Evolutionary conservation across 2,113 vertebrate genomes (phyloP).

Genomic region (Epinephelus fuscoguttatus): DNA sequence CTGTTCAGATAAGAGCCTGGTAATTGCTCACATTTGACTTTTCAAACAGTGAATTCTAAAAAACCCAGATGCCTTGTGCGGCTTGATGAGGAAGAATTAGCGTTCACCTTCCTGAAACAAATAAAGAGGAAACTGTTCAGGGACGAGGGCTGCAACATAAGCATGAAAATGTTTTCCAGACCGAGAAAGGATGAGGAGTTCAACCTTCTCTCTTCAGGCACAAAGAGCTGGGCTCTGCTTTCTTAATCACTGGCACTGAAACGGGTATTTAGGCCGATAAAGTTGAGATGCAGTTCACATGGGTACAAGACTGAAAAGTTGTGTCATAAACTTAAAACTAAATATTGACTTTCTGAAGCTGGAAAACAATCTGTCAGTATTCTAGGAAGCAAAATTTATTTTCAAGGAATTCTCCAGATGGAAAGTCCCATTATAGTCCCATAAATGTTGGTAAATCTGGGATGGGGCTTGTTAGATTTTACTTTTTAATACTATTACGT

Average conservation of each 20-base stretch:
- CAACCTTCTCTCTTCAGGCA: neutral
- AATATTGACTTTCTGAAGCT: neutral
- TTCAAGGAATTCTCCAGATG: neutral
- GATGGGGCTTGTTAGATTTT: neutral
- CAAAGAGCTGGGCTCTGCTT: neutral
- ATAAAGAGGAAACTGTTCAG: slow-evolving; percentile 33
- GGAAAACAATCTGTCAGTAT: neutral
- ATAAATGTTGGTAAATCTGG: neutral
- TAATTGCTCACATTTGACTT: slow-evolving; percentile 78
- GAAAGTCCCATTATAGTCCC: neutral
- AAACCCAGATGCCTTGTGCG: neutral
- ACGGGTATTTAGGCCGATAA: neutral
- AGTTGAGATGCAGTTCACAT: neutral
- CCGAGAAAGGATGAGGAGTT: slow-evolving; percentile 17
- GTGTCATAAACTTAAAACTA: neutral
- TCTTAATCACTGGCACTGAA: slow-evolving; percentile 29
- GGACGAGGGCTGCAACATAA: neutral
- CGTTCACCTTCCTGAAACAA: slow-evolving; percentile 35
- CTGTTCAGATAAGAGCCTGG: slow-evolving; percentile 65
- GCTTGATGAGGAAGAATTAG: slow-evolving; percentile 43
- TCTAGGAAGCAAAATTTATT: neutral
- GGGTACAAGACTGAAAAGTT: too few relatives aligned
- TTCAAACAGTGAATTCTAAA: slow-evolving; percentile 67
- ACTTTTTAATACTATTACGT: neutral
- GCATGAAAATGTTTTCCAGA: slow-evolving; percentile 50